Conservation (phyloP, 2,113 vertebrate species). For the Bathybates hornii region DNA sequence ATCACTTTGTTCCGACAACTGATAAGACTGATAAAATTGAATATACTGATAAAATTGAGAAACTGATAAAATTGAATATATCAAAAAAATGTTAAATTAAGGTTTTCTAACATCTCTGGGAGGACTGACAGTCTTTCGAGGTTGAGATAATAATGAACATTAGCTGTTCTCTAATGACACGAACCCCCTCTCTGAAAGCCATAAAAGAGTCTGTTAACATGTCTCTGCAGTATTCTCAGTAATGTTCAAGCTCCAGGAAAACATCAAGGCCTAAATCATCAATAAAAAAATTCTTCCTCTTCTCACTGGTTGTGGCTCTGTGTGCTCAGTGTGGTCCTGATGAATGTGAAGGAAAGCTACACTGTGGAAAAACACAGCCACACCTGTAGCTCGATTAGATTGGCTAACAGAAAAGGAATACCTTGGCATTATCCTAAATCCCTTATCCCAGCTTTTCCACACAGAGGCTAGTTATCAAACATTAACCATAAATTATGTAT, state of each 20-base stretch:
- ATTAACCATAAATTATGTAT: not conserved
- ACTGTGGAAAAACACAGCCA: not conserved
- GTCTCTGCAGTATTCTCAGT: not conserved
- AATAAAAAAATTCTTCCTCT: not conserved
- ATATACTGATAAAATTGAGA: too few relatives aligned
- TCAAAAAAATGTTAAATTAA: fast-evolving
- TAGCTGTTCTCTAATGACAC: not conserved
- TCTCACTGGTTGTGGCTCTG: not conserved
- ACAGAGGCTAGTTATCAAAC: not conserved
- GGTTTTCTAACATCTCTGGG: fast-evolving
- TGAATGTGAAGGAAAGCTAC: not conserved
- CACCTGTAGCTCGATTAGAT: not conserved
- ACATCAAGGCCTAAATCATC: not conserved
- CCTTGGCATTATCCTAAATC: not conserved
- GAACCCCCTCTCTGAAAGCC: not conserved
- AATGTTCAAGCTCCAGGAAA: not conserved
- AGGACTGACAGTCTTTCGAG: not conserved
- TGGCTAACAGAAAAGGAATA: not conserved
- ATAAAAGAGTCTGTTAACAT: not conserved
- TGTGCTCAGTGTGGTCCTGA: not conserved
- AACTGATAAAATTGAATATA: not conserved
- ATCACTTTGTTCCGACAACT: too few relatives aligned
- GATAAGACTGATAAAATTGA: too few relatives aligned
- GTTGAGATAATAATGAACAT: not conserved
- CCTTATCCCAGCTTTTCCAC: not conserved